These are phyloP conservation scores for Corvus cornix DNA, from an alignment of 2,113 vertebrate species.

Conservation along the genomic window DNA sequence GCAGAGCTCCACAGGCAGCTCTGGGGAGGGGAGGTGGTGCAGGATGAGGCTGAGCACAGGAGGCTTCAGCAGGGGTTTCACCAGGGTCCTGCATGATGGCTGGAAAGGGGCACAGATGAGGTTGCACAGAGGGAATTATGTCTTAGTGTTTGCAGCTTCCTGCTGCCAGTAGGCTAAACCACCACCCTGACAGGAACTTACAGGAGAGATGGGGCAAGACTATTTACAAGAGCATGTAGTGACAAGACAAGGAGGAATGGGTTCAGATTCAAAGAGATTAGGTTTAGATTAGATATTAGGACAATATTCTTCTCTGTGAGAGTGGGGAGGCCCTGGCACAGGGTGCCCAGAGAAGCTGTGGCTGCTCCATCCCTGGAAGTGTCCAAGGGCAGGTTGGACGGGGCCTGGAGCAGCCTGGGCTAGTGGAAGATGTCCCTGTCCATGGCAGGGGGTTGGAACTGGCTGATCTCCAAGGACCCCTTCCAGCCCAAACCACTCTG, in stretches of 20 bases:
- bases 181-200: not conserved
- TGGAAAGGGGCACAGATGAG: not conserved
- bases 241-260: not conserved
- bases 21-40: not conserved
- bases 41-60: not conserved
- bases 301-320: not conserved
- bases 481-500: not conserved
- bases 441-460: not conserved
- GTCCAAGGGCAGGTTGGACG: rapidly evolving
- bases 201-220: not conserved
- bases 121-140: not conserved
- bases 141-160: not conserved
- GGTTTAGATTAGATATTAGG: not conserved
- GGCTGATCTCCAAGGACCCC: not conserved
- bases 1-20: not conserved
- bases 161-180: not conserved
- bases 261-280: not conserved
- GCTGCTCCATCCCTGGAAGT: not conserved
- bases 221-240: not conserved
- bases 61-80: not conserved
- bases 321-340: not conserved
- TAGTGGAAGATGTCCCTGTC: not conserved
- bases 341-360: not conserved
- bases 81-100: not conserved
- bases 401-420: not conserved